Base-by-base conservation (phyloP, 2,797 vertebrate species). In the Bovichtus diacanthus region DNA sequence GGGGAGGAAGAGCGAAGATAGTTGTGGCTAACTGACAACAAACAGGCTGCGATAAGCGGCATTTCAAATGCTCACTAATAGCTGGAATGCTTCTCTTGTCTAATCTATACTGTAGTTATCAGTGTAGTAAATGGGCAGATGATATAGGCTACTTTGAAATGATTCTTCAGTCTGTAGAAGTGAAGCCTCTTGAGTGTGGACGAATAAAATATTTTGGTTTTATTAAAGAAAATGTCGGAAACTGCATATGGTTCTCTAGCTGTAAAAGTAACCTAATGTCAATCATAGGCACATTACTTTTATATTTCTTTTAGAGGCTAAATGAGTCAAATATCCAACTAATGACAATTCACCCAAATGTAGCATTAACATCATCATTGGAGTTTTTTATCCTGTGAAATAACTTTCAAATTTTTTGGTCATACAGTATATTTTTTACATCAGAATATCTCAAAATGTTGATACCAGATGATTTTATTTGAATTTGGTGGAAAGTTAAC, bases 21-120 rank as follows among this genome's bases (percentile, higher is more conserved):
- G 87, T 64, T 54, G 60, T 59, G 85, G 59, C 51, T 66, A 83
- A 78, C 87, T 84, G 88, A 93, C 88, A 86, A 64, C 70, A 85
- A 88, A 67, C 89, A 83, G 90, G 58, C 73, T 11, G 79, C 16
- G 91, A 93, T 93, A 91, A 90, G 88, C 70, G 53, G 65, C 55
- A 66, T 77, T 86, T 78, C 49, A 80, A 65, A 7, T 50, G 63
- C 72, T 82, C 65, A n/a, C 65, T 71, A 55, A 67, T 59, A 59
- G 83, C 61, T 71, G 76, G 73, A 80, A 87, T 86, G 80, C 81
- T 61, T 74, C 80, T 74, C 19, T 59, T 25, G 54, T 65, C 63
- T 83, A 67, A 88, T 83, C 86, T 80, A 43, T 46, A 21, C 31
- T 12, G 38, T 11, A 68, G 51, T 65, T 87, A 82, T 91, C 87